phyloP scores from a whole-genome alignment of 2,797 vertebrate genomes.

The Hydrolagus colliei region DNA sequence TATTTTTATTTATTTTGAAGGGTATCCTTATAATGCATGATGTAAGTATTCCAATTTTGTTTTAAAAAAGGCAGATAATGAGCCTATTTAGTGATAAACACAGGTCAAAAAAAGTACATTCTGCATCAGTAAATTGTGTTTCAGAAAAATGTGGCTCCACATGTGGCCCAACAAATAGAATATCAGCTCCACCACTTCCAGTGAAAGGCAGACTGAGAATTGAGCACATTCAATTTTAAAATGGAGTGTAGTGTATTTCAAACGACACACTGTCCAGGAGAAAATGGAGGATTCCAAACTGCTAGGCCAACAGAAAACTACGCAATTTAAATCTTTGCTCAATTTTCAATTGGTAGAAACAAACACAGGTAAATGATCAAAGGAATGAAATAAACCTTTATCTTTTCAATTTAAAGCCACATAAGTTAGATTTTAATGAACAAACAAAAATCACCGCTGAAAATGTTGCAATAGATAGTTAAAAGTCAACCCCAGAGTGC shows the following conservation, averaged over 20 bases:
- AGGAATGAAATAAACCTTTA: not conserved
- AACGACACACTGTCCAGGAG: too few relatives aligned
- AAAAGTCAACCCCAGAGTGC: conserved; percentile 21
- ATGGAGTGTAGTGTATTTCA: not conserved
- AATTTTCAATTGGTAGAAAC: not conserved
- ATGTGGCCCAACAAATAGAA: not conserved
- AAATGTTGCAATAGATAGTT: conserved; percentile 25
- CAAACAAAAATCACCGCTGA: not conserved
- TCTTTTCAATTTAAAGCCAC: not conserved
- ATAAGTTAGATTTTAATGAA: not conserved
- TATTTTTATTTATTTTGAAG: too few relatives aligned
- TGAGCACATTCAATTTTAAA: not conserved
- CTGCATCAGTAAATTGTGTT: not conserved
- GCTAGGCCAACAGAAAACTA: too few relatives aligned
- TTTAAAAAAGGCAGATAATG: not conserved
- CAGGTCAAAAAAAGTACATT: conserved; percentile 1
- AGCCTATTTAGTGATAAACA: not conserved
- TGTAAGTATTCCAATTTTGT: not conserved
- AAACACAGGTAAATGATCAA: not conserved
- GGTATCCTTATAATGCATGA: too few relatives aligned
- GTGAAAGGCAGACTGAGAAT: not conserved
- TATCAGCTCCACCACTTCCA: not conserved
- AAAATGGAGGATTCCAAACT: too few relatives aligned
- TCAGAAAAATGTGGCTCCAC: not conserved
- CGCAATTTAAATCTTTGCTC: too few relatives aligned